Conservation (phyloP, 2,113 vertebrate genomes). For the Channa argus region DNA sequence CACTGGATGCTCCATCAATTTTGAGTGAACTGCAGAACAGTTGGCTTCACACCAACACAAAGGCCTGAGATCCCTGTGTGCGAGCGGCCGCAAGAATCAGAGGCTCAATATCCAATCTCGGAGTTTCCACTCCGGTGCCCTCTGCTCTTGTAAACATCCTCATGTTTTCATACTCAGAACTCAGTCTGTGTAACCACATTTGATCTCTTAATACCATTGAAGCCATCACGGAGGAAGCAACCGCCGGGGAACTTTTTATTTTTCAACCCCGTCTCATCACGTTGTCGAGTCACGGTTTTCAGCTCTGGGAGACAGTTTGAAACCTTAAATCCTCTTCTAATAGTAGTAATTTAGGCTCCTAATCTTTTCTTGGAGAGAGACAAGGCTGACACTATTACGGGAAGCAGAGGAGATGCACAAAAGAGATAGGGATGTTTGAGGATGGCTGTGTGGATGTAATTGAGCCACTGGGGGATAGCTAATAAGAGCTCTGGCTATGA, state of each 20-base stretch:
- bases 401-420: slow-evolving; percentile 29
- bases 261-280: background rate
- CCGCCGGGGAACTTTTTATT: slow-evolving; percentile 4
- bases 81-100: slow-evolving; percentile 16
- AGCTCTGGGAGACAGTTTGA: slow-evolving; percentile 23
- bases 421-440: slow-evolving; percentile 54
- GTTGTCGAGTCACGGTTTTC: slow-evolving; percentile 13
- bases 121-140: slow-evolving; percentile 39
- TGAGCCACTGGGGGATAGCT: slow-evolving; percentile 58
- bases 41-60: background rate
- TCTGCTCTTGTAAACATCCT: slow-evolving; percentile 50
- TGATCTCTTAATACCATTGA: slow-evolving; percentile 52
- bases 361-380: slow-evolving; percentile 62
- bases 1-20: slow-evolving; percentile 1
- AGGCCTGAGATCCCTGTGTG: background rate
- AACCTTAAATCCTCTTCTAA: slow-evolving; percentile 58
- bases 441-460: slow-evolving; percentile 61
- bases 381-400: slow-evolving; percentile 41
- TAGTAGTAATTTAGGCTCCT: slow-evolving; percentile 58
- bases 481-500: slow-evolving; percentile 54
- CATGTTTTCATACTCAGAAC: slow-evolving; percentile 33
- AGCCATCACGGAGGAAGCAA: slow-evolving; percentile 17
- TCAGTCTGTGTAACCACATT: slow-evolving; percentile 36
- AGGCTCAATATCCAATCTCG: slow-evolving; percentile 54
- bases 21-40: background rate